phyloP scores from a whole-genome alignment of 2,113 vertebrate genomes.

The Tupaia chinensis region DNA sequence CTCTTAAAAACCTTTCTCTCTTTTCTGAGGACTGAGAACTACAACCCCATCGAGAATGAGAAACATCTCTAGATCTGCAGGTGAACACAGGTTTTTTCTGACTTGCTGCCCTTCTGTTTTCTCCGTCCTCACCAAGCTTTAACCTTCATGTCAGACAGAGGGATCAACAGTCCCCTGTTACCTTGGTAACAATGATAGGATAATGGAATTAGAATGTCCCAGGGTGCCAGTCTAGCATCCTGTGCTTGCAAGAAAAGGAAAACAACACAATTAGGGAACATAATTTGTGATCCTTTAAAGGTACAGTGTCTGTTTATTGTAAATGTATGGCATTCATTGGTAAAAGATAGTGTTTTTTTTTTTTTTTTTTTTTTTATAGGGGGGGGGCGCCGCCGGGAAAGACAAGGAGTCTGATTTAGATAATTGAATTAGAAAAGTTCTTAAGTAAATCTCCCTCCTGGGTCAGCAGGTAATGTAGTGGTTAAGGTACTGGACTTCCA shows the following conservation, averaged over 20 bases:
- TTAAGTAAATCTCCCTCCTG: too few species aligned
- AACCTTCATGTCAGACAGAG: constrained; percentile 53
- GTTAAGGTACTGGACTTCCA: too few species aligned
- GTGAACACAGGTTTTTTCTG: background rate
- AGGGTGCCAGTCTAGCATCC: constrained; percentile 2
- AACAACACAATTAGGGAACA: constrained; percentile 37
- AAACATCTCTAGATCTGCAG: background rate
- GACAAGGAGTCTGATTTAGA: too few species aligned
- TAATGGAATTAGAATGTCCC: constrained; percentile 75
- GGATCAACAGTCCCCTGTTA: constrained; percentile 63
- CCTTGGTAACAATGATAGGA: constrained; percentile 62
- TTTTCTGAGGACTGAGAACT: constrained; percentile 23
- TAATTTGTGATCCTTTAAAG: constrained; percentile 1
- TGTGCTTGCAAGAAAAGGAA: constrained; percentile 33
- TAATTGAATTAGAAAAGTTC: too few species aligned
- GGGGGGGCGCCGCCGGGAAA: too few species aligned
- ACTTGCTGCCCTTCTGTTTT: constrained; percentile 6
- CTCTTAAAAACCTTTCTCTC: background rate
- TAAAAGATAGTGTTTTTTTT: background rate
- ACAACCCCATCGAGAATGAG: background rate
- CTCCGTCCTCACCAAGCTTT: constrained; percentile 3
- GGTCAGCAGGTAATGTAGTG: too few species aligned
- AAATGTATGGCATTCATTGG: constrained; percentile 2
- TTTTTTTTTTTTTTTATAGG: too few species aligned
- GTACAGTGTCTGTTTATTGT: background rate